Base-by-base conservation (phyloP, 2,113 vertebrate genomes). In the Barbus barbus region DNA sequence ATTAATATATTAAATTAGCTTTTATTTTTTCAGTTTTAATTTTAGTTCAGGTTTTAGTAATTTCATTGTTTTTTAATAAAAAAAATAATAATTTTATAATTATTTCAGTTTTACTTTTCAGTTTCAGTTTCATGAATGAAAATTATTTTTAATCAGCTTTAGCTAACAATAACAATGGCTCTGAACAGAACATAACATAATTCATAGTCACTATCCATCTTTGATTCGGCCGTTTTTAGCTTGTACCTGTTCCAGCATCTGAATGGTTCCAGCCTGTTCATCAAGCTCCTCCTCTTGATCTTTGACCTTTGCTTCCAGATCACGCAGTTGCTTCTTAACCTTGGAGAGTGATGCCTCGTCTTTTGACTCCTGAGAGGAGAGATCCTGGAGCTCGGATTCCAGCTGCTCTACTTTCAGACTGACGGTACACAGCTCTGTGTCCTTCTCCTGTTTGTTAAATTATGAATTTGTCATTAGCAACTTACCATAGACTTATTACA, bases 221-320 rank as follows among this genome's bases (percentile, higher is more conserved):
- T 31, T 18, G 16, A 67, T 36, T 5, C 1, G 0, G 8, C 9
- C 0, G 8, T 41, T 73, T 41, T 69, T 14, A 67, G 9, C 84
- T 63, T 69, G 44, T 92, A 99, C 98, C 97, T 99, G 98, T 86
- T 99, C 98, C 91, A 99, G 92, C 95, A 98, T 97, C 93, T 99
- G 98, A 91, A 99, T 99, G 88, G 88, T 96, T 83, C 97, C 98
- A 3, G 98, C 98, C 90, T 99, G 98, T 87, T 99, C 98, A 0
- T 99, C 98, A 86, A 99, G 94, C 92, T 99, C 98, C 88, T 99
- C 98, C 90, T 99, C 98, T 91, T 99, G 98, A 90, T 99, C 98
- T 86, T 99, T 99, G 89, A 95, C 96, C 90, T 97, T 98, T 8
- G 97, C 96, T 87, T 99, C 97, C 76, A 99, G 92, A 87, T 99